A percentile compares a stretch with the other conserved stretches of the same genome.
phyloP scores from a whole-genome alignment of 2,797 vertebrate species.

The Brotogeris chrysoptera region DNA sequence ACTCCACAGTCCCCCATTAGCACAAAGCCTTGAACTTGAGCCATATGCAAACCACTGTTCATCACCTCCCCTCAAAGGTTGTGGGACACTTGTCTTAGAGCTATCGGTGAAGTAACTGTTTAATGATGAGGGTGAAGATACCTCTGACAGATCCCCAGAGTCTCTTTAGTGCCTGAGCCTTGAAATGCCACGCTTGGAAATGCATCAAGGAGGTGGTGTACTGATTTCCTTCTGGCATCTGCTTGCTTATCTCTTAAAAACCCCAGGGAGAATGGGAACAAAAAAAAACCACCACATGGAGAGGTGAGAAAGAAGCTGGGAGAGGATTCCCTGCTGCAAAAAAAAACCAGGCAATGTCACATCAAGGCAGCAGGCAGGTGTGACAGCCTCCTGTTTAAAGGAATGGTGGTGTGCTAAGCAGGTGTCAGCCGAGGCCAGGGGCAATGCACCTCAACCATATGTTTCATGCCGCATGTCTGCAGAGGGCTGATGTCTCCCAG shows the following conservation, averaged over 20 bases:
- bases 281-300: not conserved
- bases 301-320: not conserved
- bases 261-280: not conserved
- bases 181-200: not conserved
- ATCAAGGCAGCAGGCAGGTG: not conserved
- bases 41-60: rapidly evolving
- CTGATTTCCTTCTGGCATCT: not conserved
- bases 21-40: not conserved
- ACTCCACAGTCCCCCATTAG: not conserved
- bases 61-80: not conserved
- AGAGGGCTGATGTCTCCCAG: not conserved
- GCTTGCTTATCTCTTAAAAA: not conserved
- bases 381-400: not conserved
- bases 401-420: not conserved
- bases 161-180: not conserved
- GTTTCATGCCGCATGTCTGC: not conserved
- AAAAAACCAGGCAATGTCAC: not conserved
- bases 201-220: not conserved
- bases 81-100: not conserved
- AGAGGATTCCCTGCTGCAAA: not conserved
- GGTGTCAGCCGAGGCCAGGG: not conserved
- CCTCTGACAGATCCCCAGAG: not conserved
- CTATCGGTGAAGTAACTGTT: not conserved
- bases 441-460: rapidly evolving
- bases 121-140: not conserved